Percentiles rank a stretch among this genome's conserved stretches.
Conservation (phyloP, 1,140 invertebrate species). For the Zaprionus nigranus region DNA sequence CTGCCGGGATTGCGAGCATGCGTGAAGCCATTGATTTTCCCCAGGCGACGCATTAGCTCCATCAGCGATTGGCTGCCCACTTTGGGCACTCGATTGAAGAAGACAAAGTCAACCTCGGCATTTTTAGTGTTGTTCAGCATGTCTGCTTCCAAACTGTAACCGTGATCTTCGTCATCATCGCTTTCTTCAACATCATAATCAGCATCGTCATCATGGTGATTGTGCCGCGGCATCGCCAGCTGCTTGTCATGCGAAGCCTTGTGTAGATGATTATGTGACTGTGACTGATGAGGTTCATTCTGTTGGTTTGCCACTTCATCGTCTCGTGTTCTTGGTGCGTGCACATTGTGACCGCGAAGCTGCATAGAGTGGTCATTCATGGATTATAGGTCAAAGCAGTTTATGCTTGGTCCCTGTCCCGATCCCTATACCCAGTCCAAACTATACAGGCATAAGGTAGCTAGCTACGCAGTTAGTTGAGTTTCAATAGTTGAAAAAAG, state of each 20-base stretch:
- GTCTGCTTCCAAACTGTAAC: slow-evolving; percentile 53
- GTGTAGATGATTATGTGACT: slow-evolving; percentile 51
- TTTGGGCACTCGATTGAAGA: slow-evolving; percentile 96
- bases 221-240: slow-evolving; percentile 42
- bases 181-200: slow-evolving; percentile 24
- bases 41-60: slow-evolving; percentile 91
- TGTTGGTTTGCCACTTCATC: slow-evolving; percentile 26
- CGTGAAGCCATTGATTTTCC: slow-evolving; percentile 90
- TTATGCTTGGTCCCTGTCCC: neutral
- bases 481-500: slow-evolving; percentile 27
- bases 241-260: slow-evolving; percentile 55
- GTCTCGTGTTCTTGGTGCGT: slow-evolving; percentile 41
- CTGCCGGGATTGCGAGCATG: slow-evolving; percentile 93
- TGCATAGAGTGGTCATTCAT: slow-evolving; percentile 42
- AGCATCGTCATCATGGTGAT: slow-evolving; percentile 19
- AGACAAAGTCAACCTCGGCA: slow-evolving; percentile 90
- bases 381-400: slow-evolving; percentile 23
- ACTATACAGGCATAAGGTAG: slow-evolving; percentile 16
- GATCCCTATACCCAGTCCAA: neutral
- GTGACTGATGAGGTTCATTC: slow-evolving; percentile 31
- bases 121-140: slow-evolving; percentile 91
- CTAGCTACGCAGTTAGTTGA: slow-evolving; percentile 32
- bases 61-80: slow-evolving; percentile 95
- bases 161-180: slow-evolving; percentile 24
- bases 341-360: slow-evolving; percentile 54